These are phyloP conservation scores for Papio anubis DNA, from an alignment of 2,113 vertebrate species.

Conservation along the genomic window DNA sequence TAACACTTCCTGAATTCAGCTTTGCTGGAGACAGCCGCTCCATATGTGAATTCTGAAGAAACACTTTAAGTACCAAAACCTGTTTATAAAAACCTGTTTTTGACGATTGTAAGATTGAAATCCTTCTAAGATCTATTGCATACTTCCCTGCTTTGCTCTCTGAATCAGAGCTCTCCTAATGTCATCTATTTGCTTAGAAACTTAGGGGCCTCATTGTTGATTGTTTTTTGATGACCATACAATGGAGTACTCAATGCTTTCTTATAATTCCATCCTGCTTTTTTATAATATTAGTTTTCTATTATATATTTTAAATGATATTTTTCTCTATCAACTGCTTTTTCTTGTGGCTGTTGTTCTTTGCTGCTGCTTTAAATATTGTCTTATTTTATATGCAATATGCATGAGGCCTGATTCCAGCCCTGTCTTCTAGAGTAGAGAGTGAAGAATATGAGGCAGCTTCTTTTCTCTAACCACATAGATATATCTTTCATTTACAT, in stretches of 20 bases:
- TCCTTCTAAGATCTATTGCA: neutral
- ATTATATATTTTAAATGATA: neutral
- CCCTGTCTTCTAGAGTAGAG: neutral
- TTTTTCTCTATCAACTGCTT: neutral
- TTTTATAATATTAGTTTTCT: neutral
- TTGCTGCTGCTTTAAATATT: neutral
- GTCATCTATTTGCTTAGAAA: neutral
- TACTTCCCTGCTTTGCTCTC: neutral
- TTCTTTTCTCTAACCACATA: neutral
- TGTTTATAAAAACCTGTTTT: constrained; percentile 15
- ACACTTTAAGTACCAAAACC: neutral
- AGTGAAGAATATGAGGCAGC: neutral
- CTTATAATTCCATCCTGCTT: neutral
- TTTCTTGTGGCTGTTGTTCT: neutral
- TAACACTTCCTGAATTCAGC: neutral
- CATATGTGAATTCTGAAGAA: constrained; percentile 49
- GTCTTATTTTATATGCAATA: neutral
- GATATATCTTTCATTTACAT: neutral
- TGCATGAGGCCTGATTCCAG: neutral
- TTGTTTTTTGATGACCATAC: neutral
- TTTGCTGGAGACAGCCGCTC: neutral
- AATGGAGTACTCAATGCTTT: neutral
- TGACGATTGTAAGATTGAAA: neutral
- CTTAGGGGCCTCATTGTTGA: neutral
- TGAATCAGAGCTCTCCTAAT: neutral